A percentile compares a stretch with the other conserved stretches of the same genome.
These are phyloP conservation scores for Channallabes apus DNA, from an alignment of 2,797 vertebrate species.

Conservation along the genomic window DNA sequence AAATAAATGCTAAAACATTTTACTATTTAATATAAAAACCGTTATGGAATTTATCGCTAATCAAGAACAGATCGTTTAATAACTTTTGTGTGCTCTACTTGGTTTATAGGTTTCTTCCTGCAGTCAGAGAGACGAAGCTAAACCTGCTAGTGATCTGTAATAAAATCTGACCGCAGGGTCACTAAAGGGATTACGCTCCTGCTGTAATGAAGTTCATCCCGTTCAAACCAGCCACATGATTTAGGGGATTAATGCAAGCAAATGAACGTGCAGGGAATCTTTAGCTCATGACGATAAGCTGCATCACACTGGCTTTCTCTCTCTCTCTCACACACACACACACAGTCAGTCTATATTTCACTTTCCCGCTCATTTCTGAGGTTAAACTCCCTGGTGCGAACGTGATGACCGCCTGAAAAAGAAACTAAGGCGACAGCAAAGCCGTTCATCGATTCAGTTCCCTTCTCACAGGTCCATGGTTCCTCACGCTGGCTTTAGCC, in stretches of 20 bases:
- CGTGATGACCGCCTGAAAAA: slow-evolving; percentile 22
- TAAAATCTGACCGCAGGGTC: slow-evolving; percentile 45
- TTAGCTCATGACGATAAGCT: slow-evolving; percentile 27
- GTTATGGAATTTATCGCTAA: no score
- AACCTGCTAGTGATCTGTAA: slow-evolving; percentile 48
- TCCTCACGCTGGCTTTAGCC: slow-evolving; percentile 28
- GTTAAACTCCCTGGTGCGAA: slow-evolving; percentile 14
- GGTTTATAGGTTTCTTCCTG: neutral
- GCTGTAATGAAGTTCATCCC: slow-evolving; percentile 55
- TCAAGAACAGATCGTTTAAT: neutral
- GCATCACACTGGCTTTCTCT: neutral
- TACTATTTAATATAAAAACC: no score
- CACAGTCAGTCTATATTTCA: neutral
- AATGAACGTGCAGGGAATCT: slow-evolving; percentile 45
- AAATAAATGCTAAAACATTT: no score
- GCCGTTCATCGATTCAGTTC: slow-evolving; percentile 32
- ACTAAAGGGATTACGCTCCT: slow-evolving; percentile 52
- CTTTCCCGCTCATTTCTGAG: neutral
- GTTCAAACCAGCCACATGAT: slow-evolving; percentile 39
- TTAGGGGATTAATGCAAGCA: slow-evolving; percentile 42
- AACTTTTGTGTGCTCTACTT: neutral
- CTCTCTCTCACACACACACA: no score
- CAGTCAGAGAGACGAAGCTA: slow-evolving; percentile 15
- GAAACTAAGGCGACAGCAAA: slow-evolving; percentile 33
- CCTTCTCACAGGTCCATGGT: neutral